Evolutionary conservation across 2,113 vertebrate genomes (phyloP).

Genomic region (Sinocyclocheilus rhinocerous): DNA sequence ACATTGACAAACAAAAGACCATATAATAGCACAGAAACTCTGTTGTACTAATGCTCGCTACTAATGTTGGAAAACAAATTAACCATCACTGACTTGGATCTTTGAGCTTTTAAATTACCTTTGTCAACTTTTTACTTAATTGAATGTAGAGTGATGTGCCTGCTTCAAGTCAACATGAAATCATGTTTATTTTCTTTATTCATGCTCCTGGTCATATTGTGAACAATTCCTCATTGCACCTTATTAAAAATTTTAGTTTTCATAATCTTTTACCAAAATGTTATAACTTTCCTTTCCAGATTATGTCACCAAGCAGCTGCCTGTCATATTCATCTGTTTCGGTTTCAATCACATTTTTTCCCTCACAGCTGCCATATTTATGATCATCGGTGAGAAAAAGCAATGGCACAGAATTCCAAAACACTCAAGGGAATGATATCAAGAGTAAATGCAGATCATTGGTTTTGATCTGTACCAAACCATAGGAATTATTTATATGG

Average conservation of each 20-base stretch:
- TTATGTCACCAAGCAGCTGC: not conserved
- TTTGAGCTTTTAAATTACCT: not conserved
- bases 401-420: not conserved
- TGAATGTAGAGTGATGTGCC: not conserved
- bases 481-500: slow-evolving; percentile 1
- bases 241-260: not conserved
- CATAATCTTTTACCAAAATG: not conserved
- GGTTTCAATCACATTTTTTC: not conserved
- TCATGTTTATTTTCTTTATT: not conserved
- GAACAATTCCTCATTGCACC: not conserved
- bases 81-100: not conserved
- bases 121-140: not conserved
- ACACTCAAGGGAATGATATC: not conserved
- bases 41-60: not conserved
- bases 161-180: not conserved
- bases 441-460: slow-evolving; percentile 1
- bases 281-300: not conserved
- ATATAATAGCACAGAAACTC: not conserved
- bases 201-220: not conserved
- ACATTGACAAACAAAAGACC: slow-evolving; percentile 32
- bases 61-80: not conserved
- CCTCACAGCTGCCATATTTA: not conserved
- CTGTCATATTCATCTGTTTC: not conserved
- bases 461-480: not conserved
- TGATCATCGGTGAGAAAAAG: not conserved